Percentiles rank a stretch among this genome's conserved stretches.
Evolutionary conservation across 2,888 invertebrate genomes (phyloP).

Genomic region (Synanthedon myopaeformis): DNA sequence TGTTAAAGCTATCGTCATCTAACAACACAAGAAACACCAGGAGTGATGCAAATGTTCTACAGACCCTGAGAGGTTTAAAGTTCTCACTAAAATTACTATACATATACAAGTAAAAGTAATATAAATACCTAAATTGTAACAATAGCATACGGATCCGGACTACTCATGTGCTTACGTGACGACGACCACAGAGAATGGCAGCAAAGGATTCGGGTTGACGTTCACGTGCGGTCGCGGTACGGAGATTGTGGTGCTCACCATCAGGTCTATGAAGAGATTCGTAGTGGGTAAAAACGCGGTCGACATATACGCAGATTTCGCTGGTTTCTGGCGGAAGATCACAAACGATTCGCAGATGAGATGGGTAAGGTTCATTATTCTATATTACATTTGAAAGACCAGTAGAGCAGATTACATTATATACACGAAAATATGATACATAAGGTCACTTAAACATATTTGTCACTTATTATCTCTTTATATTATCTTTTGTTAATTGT

Average conservation of each 20-base stretch:
- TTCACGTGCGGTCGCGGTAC: constrained; percentile 92
- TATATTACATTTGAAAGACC: neutral
- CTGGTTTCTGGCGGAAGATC: constrained; percentile 81
- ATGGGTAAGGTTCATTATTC: constrained; percentile 76
- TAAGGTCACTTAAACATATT: too few species aligned
- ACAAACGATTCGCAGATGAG: constrained; percentile 90
- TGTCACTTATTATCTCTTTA: too few species aligned
- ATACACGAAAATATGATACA: neutral
- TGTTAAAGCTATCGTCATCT: too few species aligned
- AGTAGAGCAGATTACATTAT: neutral
- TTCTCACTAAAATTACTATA: too few species aligned
- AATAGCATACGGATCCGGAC: constrained; percentile 87
- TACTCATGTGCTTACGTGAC: constrained; percentile 94
- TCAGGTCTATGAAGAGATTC: constrained; percentile 77
- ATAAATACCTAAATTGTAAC: neutral
- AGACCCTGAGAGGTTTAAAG: too few species aligned
- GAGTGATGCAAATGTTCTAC: too few species aligned
- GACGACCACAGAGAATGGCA: constrained; percentile 72
- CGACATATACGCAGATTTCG: constrained; percentile 83
- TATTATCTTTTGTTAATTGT: too few species aligned
- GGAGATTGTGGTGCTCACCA: constrained; percentile 84
- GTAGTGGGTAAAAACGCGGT: constrained; percentile 76
- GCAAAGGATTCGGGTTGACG: constrained; percentile 84
- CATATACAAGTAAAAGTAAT: too few species aligned
- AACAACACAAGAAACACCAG: too few species aligned